Conservation (phyloP, 2,888 invertebrate species). For the Lycophotia porphyrea region DNA sequence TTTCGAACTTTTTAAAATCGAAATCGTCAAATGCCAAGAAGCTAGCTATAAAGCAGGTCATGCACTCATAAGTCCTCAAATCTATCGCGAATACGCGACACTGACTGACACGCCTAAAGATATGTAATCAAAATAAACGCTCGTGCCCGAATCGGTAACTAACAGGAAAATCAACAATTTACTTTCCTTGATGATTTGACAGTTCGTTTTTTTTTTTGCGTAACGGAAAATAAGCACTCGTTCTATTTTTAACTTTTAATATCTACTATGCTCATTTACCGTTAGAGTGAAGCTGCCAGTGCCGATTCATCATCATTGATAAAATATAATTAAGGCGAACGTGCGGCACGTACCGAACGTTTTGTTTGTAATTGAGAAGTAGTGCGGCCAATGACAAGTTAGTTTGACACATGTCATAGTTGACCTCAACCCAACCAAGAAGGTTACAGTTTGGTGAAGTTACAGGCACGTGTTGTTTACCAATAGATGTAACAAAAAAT, state of each 20-base stretch:
- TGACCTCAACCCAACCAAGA: slow-evolving; percentile 1
- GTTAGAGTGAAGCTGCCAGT: slow-evolving; percentile 39
- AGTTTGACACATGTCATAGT: slow-evolving; percentile 27
- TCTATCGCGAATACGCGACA: slow-evolving; percentile 21
- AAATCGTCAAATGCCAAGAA: slow-evolving; percentile 1
- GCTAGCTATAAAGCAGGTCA: slow-evolving; percentile 19
- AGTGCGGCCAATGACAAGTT: slow-evolving; percentile 23
- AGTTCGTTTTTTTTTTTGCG: slow-evolving; percentile 57
- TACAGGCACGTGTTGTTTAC: not conserved
- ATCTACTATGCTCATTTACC: slow-evolving; percentile 43
- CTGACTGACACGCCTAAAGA: slow-evolving; percentile 24
- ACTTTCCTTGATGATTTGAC: slow-evolving; percentile 63
- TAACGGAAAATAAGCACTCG: slow-evolving; percentile 58
- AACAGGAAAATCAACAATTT: slow-evolving; percentile 61
- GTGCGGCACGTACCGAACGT: slow-evolving; percentile 34
- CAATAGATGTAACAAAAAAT: slow-evolving; percentile 13
- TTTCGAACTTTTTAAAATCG: not conserved
- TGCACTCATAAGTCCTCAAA: slow-evolving; percentile 20
- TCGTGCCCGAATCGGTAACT: slow-evolving; percentile 16
- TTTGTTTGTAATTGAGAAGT: slow-evolving; percentile 40
- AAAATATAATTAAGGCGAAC: slow-evolving; percentile 47
- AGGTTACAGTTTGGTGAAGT: not conserved
- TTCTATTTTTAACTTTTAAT: slow-evolving; percentile 54
- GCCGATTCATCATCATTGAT: slow-evolving; percentile 50
- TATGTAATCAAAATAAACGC: slow-evolving; percentile 38